These are phyloP conservation scores for Aricia agestis DNA, from an alignment of 1,140 invertebrate species.

Conservation along the genomic window DNA sequence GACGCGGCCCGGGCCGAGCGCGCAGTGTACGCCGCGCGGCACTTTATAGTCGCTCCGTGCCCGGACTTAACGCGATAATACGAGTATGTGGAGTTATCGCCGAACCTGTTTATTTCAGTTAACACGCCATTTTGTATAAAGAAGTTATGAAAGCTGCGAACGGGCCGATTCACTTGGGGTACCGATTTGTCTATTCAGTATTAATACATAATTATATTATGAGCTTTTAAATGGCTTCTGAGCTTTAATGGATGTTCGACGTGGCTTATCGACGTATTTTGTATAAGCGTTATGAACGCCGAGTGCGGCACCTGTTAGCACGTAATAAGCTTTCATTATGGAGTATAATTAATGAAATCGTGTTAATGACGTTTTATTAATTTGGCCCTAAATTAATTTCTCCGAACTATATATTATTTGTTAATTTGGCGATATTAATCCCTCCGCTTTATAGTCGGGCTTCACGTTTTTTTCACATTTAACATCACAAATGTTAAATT, in stretches of 20 bases:
- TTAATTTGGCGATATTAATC: not conserved
- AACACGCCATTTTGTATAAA: too few species aligned
- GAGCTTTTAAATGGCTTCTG: too few species aligned
- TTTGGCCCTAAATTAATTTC: not conserved
- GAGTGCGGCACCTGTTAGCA: not conserved
- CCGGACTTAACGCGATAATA: too few species aligned
- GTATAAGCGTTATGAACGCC: not conserved
- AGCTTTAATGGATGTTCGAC: too few species aligned
- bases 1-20: not conserved
- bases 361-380: not conserved
- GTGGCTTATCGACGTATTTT: too few species aligned
- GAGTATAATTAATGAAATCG: constrained; percentile 3
- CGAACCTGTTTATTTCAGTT: too few species aligned
- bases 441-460: not conserved
- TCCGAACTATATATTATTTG: not conserved
- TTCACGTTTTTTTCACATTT: not conserved
- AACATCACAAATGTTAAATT: not conserved
- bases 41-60: too few species aligned
- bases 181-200: too few species aligned
- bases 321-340: not conserved
- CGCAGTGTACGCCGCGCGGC: not conserved
- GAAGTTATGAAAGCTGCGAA: too few species aligned
- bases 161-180: too few species aligned
- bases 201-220: too few species aligned
- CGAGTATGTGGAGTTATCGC: too few species aligned